Percentiles rank a stretch among this genome's conserved stretches.
Conservation (phyloP, 2,797 vertebrate species). For the Oreortyx pictus region DNA sequence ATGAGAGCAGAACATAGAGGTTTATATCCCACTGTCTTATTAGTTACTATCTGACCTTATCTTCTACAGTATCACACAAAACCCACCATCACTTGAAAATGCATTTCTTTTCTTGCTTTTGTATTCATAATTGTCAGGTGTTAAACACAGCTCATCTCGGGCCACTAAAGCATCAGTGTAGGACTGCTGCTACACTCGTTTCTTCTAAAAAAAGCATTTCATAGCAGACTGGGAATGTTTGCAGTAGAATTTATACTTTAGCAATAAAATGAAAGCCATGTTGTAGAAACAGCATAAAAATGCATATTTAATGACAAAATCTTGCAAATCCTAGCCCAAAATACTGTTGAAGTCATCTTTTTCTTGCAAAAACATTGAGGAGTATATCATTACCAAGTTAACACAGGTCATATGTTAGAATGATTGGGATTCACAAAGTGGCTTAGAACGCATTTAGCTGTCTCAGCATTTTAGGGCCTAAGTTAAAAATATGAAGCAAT, state of each 20-base stretch:
- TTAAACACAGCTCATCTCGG: conserved; percentile 16
- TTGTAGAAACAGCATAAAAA: conserved; percentile 57
- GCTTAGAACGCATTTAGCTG: conserved; percentile 12
- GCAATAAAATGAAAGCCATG: conserved; percentile 64
- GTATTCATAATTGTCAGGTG: conserved; percentile 49
- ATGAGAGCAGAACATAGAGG: background rate
- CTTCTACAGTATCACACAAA: background rate
- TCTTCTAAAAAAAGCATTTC: conserved; percentile 58
- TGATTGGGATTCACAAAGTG: conserved; percentile 9
- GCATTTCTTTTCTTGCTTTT: conserved; percentile 34
- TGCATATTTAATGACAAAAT: conserved; percentile 62
- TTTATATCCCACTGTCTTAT: background rate
- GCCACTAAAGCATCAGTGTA: conserved; percentile 45
- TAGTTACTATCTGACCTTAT: background rate
- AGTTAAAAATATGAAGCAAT: conserved; percentile 50
- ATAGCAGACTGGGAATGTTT: conserved; percentile 8
- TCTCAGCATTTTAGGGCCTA: conserved; percentile 24
- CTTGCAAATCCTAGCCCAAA: conserved; percentile 41
- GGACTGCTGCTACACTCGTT: conserved; percentile 22
- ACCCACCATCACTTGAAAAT: background rate
- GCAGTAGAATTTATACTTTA: conserved; percentile 48
- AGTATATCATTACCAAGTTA: background rate
- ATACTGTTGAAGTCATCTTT: conserved; percentile 5
- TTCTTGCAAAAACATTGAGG: background rate
- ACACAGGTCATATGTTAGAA: background rate